Base-by-base conservation (phyloP, 2,888 invertebrate genomes). In the Carterocephalus palaemon region DNA sequence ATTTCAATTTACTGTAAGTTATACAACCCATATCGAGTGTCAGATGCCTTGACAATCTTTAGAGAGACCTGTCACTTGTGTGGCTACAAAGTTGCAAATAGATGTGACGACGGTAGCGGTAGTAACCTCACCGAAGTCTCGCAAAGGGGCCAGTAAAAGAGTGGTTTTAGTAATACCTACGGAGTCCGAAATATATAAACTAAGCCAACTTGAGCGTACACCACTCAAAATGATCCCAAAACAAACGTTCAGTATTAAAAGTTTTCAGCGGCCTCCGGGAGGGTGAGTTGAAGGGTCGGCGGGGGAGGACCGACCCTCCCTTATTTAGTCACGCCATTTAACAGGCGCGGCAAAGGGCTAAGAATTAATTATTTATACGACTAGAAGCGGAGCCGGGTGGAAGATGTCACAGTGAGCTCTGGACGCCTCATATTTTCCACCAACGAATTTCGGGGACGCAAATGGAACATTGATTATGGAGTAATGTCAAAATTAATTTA, bases 241-340 rank as follows among this genome's bases (percentile, higher is more conserved):
- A 75, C 75, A 75, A 76, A 70, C 65, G 64, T 60, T 62, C 59
- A 55, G 67, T 72, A 71, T 77, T 71, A 73, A 77, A 79, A 80
- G 70, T 76, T 77, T 74, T 68, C 59, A 60, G 59, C 50, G 56
- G 46, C 47, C 47, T 45, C 42, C 49, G 38, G 49, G 55, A 45
- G 56, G 53, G 54, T 60, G 54, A 54, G 53, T 53, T 45, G 45
- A 43, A 56, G 57, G 57, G 51, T 37, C 49, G 46, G 48, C 40
- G 32, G 56, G 54, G 61, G 60, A 46, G 64, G 57, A 57, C 50
- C 56, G 58, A 52, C 60, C 65, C 73, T 67, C 71, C 78, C 80
- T 78, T 79, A 77, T 81, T 84, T 82, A 80, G 80, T 75, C 81
- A 80, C 75, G 75, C 79, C 80, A 82, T 84, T 84, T 82, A 76